These are phyloP conservation scores for Aphelenchoides besseyi DNA, from an alignment of 1,140 invertebrate species.

Conservation along the genomic window DNA sequence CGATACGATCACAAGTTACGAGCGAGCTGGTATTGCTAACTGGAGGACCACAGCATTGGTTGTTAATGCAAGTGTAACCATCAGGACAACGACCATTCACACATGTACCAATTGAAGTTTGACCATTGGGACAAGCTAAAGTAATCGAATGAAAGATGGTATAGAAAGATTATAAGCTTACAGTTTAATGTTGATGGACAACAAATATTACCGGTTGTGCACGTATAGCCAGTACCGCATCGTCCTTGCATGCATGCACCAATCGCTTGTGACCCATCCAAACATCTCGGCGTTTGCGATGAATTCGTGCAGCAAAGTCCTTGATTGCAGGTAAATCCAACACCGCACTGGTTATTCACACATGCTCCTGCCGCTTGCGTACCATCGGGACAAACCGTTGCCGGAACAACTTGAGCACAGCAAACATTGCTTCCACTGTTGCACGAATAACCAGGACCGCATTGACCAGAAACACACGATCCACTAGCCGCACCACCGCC, in stretches of 20 bases:
- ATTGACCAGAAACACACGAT: constrained; percentile 52
- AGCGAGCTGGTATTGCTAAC: constrained; percentile 5
- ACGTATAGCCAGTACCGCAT: constrained; percentile 58
- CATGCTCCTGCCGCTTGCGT: constrained; percentile 62
- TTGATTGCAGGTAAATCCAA: constrained; percentile 60
- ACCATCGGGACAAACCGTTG: constrained; percentile 60
- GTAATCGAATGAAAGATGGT: background rate
- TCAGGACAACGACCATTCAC: constrained; percentile 57
- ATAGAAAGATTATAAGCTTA: constrained; percentile 2
- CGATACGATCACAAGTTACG: constrained; percentile 39
- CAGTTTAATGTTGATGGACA: constrained; percentile 52
- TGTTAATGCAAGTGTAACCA: constrained; percentile 48
- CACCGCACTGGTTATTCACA: constrained; percentile 58
- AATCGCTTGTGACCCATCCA: constrained; percentile 59
- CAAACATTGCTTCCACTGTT: constrained; percentile 47
- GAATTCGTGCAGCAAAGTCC: constrained; percentile 58
- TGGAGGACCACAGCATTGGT: constrained; percentile 53
- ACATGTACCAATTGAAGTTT: constrained; percentile 49
- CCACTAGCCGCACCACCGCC: constrained; percentile 35
- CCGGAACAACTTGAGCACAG: constrained; percentile 38
- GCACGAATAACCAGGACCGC: constrained; percentile 50
- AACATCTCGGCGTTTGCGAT: constrained; percentile 58
- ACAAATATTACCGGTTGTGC: constrained; percentile 61
- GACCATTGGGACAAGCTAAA: constrained; percentile 51
- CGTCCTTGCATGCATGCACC: constrained; percentile 58